These are phyloP conservation scores for Palythoa heliodiscus DNA, from an alignment of 92 coral and sea anemone genomes.

Conservation along the genomic window DNA sequence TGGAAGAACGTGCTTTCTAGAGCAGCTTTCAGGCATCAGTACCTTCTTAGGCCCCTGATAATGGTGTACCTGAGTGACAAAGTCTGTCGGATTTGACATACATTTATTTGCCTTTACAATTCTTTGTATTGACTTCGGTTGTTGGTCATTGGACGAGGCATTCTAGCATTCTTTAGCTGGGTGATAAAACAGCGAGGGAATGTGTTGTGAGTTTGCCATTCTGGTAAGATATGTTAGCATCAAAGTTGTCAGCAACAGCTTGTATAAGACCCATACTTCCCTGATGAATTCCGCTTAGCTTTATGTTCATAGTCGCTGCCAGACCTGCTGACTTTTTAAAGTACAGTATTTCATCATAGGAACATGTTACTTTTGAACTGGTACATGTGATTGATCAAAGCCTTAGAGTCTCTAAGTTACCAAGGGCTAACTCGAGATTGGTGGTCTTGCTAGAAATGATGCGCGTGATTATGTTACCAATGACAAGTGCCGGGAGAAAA, in stretches of 20 bases:
- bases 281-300: too few relatives aligned
- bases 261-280: too few relatives aligned
- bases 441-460: constrained; percentile 52
- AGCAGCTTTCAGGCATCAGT: constrained; percentile 53
- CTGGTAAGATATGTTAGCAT: constrained; percentile 58
- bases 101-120: constrained; percentile 53
- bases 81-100: constrained; percentile 52
- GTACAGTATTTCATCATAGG: too few relatives aligned
- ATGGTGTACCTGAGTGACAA: constrained; percentile 52
- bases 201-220: constrained; percentile 68
- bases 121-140: constrained; percentile 53
- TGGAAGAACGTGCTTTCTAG: constrained; percentile 57
- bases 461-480: too few relatives aligned
- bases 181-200: constrained; percentile 58
- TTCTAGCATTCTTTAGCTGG: constrained; percentile 55
- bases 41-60: too few relatives aligned
- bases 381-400: constrained; percentile 51
- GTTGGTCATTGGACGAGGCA: constrained; percentile 37
- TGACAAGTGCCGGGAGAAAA: constrained; percentile 65
- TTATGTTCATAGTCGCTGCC: constrained; percentile 55
- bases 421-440: constrained; percentile 63
- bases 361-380: constrained; percentile 63
- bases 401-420: constrained; percentile 50
- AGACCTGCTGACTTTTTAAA: constrained; percentile 75
- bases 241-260: too few relatives aligned